Evolutionary conservation across 2,888 invertebrate genomes (phyloP).

Genomic region (Spodoptera picta): DNA sequence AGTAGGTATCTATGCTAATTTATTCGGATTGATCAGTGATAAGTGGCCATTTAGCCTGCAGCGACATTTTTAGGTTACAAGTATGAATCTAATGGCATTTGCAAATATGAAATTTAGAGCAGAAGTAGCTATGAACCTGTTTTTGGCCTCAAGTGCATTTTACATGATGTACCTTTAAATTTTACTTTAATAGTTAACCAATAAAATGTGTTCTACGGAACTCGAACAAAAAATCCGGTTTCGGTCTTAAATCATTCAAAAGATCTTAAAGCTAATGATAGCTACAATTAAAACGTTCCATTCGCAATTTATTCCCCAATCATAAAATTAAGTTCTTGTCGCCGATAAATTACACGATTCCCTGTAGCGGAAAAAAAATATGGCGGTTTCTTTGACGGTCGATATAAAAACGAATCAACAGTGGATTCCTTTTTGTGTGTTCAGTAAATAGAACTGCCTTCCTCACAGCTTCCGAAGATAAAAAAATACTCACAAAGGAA

Average conservation of each 20-base stretch:
- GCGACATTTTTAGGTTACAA: slow-evolving; percentile 38
- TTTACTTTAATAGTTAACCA: too few relatives aligned
- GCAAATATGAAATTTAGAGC: slow-evolving; percentile 22
- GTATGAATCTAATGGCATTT: slow-evolving; percentile 33
- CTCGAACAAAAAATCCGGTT: not conserved
- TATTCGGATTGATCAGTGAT: slow-evolving; percentile 21
- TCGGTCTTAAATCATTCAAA: slow-evolving; percentile 13
- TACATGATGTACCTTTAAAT: too few relatives aligned
- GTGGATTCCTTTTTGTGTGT: slow-evolving; percentile 77
- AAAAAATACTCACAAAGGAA: slow-evolving; percentile 64
- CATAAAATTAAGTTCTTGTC: slow-evolving; percentile 52
- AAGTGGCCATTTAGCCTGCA: slow-evolving; percentile 21
- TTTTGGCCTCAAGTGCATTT: too few relatives aligned
- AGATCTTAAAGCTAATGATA: slow-evolving; percentile 10
- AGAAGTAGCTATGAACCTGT: too few relatives aligned
- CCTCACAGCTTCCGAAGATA: slow-evolving; percentile 70
- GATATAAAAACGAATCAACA: slow-evolving; percentile 72
- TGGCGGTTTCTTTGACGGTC: slow-evolving; percentile 70
- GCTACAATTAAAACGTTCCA: slow-evolving; percentile 19
- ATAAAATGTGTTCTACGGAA: too few relatives aligned
- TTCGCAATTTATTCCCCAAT: slow-evolving; percentile 45
- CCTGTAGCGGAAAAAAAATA: slow-evolving; percentile 61
- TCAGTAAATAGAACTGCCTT: slow-evolving; percentile 74
- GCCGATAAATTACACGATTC: slow-evolving; percentile 63
- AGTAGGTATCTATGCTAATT: slow-evolving; percentile 28